Conservation (phyloP, 2,113 vertebrate genomes). For the Ophthalmolycus amberensis region DNA sequence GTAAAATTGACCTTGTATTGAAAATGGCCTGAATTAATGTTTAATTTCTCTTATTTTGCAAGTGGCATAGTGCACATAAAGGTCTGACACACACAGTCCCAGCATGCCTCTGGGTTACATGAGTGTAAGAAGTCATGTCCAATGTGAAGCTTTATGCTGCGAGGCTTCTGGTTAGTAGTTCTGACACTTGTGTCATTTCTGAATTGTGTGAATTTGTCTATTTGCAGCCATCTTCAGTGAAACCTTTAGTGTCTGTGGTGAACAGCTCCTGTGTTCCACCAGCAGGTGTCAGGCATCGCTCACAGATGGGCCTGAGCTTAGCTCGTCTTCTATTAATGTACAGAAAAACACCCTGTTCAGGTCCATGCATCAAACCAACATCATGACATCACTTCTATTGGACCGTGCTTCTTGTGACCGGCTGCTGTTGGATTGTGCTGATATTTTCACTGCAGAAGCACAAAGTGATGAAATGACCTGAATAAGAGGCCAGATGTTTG, state of each 20-base stretch:
- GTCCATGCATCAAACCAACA: not conserved
- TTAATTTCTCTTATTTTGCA: not conserved
- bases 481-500: not conserved
- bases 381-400: not conserved
- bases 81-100: not conserved
- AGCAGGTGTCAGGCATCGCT: slow-evolving; percentile 6
- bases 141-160: not conserved
- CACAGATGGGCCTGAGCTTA: not conserved
- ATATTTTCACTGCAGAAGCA: not conserved
- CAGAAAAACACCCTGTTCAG: too few species aligned
- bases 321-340: not conserved
- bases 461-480: not conserved
- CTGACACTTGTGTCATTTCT: not conserved
- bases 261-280: not conserved
- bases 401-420: not conserved
- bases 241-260: not conserved
- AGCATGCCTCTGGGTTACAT: not conserved
- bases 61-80: not conserved
- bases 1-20: not conserved
- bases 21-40: not conserved
- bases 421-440: not conserved
- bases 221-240: not conserved
- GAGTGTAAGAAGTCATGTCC: not conserved
- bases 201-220: not conserved
- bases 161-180: not conserved